Base-by-base conservation (phyloP, 2,888 invertebrate genomes). In the Pyrrhosoma nymphula region DNA sequence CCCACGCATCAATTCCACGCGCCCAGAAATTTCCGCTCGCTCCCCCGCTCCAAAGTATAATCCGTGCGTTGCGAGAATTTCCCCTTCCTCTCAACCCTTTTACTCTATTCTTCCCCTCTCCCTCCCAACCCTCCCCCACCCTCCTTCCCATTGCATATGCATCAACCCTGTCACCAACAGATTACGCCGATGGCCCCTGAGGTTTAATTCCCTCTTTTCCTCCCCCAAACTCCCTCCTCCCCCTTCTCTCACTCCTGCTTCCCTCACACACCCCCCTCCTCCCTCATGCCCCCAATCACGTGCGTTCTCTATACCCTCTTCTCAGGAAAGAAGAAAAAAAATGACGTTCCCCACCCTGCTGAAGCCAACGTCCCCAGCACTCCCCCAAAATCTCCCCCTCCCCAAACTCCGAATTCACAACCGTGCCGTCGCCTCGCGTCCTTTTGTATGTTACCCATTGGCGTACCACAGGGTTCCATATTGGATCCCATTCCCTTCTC, bases 141-240 rank as follows among this genome's bases (percentile, higher is more conserved):
- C 56, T 55, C 47, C 89, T 20, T 56, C 56, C 89, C 89, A 35
- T 89, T 89, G 89, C 89, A 89, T 89, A 89, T 89, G 89, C 89
- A 89, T 89, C 89, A 89, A 89, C 89, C 89, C 56, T 89, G 89
- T 89, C 89, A 89, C 89, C 89, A 89, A n/a, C 89, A 89, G 89
- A 89, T 89, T 89, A 89, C 55, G 89, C 89, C 89, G 89, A 89
- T 89, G 89, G 89, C 89, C 89, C 89, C 89, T 89, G 89, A 89
- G 89, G 89, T 89, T 89, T 89, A 89, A 89, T 89, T 89, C 89
- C 89, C 89, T 89, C 89, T 89, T 89, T 89, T 89, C 56, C 89
- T 26, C 56, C 88, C 69, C 69, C 26, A 2, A 26, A 23, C 26
- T 26, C 23, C 69, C 23, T 69, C 69, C 8, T 8, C 2, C 23